phyloP scores from a whole-genome alignment of 1,140 invertebrate genomes.

The Pseudobourletiella spinata region DNA sequence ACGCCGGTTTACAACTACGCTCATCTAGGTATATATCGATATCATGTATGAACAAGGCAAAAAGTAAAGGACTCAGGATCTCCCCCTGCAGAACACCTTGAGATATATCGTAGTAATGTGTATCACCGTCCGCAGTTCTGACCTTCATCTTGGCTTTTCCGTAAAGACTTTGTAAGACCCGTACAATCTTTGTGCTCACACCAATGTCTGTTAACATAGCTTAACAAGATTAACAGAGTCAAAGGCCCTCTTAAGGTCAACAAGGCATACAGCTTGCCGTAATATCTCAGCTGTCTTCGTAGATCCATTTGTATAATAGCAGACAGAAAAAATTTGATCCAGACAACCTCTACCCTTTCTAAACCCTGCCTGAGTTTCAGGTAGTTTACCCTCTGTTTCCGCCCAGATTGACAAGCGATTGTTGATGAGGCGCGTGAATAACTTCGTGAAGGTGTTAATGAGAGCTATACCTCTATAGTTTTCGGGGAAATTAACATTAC shows the following conservation, averaged over 20 bases:
- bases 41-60: slow-evolving; percentile 4
- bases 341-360: slow-evolving; percentile 3
- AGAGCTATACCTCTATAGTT: slow-evolving; percentile 37
- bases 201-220: slow-evolving; percentile 12
- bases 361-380: slow-evolving; percentile 17
- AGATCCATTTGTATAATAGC: not conserved
- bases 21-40: not conserved
- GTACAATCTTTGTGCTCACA: slow-evolving; percentile 9
- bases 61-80: slow-evolving; percentile 6
- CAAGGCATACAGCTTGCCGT: slow-evolving; percentile 8
- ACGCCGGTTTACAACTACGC: not conserved
- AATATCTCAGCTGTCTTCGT: not conserved
- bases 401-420: not conserved
- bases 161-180: slow-evolving; percentile 13
- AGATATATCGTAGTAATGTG: not conserved
- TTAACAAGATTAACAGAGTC: not conserved
- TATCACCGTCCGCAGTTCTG: not conserved
- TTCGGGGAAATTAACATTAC: slow-evolving; percentile 21
- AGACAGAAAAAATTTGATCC: slow-evolving; percentile 9
- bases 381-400: not conserved
- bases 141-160: slow-evolving; percentile 3
- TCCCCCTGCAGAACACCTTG: slow-evolving; percentile 16
- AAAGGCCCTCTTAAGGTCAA: slow-evolving; percentile 23
- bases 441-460: slow-evolving; percentile 31
- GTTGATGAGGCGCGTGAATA: slow-evolving; percentile 31